Conservation (phyloP, 2,797 vertebrate species). For the Lepus oiostolus region DNA sequence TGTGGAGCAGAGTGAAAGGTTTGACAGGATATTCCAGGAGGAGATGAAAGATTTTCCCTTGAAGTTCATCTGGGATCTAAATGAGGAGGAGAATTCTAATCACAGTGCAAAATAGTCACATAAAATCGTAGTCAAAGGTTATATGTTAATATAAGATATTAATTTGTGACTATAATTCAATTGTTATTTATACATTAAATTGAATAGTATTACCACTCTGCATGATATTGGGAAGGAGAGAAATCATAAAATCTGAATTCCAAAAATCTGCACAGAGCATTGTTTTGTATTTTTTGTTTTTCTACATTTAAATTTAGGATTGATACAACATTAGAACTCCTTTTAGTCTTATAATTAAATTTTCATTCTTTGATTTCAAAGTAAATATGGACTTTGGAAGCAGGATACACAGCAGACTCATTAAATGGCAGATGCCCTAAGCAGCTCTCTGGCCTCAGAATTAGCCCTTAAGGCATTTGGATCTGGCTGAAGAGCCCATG, state of each 20-base stretch:
- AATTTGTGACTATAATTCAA: not conserved
- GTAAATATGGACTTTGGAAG: too few species aligned
- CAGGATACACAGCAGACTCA: too few species aligned
- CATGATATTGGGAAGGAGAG: not conserved
- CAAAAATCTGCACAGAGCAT: not conserved
- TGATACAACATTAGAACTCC: not conserved
- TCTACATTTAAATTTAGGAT: not conserved
- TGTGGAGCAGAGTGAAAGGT: constrained; percentile 86
- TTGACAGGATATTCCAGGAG: constrained; percentile 86
- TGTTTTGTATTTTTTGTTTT: not conserved
- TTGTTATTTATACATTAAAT: not conserved
- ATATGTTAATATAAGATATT: not conserved
- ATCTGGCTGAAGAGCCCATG: too few species aligned
- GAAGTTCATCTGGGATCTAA: constrained; percentile 86
- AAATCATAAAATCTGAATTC: not conserved
- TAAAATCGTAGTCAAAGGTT: not conserved
- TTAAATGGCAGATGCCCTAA: too few species aligned
- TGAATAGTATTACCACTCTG: not conserved
- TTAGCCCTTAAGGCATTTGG: too few species aligned
- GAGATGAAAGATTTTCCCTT: constrained; percentile 87
- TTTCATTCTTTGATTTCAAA: not conserved
- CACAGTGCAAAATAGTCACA: not conserved
- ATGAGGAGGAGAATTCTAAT: constrained; percentile 50
- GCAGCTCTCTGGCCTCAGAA: too few species aligned
- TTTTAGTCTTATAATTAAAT: not conserved